phyloP scores from a whole-genome alignment of 2,797 vertebrate species.

The Pitangus sulphuratus region DNA sequence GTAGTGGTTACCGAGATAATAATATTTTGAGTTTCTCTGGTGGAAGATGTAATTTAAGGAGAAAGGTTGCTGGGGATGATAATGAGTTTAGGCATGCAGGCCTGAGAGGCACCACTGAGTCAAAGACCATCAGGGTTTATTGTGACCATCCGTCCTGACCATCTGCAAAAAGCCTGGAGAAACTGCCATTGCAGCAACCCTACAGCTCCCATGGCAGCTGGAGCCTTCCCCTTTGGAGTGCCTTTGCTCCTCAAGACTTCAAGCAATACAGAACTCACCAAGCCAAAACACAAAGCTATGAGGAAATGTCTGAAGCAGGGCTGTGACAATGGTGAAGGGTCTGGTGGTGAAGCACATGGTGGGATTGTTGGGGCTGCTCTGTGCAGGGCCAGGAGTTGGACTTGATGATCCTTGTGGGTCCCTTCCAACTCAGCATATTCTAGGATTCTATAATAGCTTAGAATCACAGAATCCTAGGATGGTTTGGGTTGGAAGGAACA shows the following conservation, averaged over 20 bases:
- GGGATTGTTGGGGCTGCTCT: background rate
- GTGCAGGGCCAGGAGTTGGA: accelerated
- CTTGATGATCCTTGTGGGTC: background rate
- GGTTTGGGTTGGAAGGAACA: background rate
- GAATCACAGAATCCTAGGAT: background rate
- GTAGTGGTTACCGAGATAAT: background rate
- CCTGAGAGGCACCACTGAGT: background rate
- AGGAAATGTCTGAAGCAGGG: background rate
- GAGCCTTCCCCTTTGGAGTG: accelerated
- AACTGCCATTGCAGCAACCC: background rate
- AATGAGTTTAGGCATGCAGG: background rate
- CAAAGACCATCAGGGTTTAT: background rate
- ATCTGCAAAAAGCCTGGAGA: background rate
- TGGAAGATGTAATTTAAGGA: background rate
- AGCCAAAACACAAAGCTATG: background rate
- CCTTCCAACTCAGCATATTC: background rate
- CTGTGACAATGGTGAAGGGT: background rate
- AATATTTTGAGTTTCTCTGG: background rate
- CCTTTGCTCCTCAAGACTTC: accelerated
- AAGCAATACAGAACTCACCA: background rate
- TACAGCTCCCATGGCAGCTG: background rate
- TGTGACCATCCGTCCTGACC: background rate
- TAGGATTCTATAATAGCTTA: background rate
- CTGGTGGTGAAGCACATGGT: background rate
- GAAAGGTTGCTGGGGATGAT: background rate